These are phyloP conservation scores for Parascotia fuliginaria DNA, from an alignment of 2,888 invertebrate species.

Conservation along the genomic window DNA sequence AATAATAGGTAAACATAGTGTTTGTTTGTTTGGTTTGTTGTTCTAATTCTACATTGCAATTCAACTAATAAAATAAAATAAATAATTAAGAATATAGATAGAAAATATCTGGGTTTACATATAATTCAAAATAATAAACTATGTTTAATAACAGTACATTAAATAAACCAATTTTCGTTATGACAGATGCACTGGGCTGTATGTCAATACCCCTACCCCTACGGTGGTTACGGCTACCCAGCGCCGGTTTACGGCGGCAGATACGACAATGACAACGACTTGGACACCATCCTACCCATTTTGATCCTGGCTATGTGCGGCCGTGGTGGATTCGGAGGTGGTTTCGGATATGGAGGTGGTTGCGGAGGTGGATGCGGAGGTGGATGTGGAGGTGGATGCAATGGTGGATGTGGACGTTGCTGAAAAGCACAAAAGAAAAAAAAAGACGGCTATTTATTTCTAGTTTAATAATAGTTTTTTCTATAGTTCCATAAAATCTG, in stretches of 20 bases:
- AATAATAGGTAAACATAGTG: too few relatives aligned
- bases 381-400: constrained; percentile 14
- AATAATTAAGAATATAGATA: too few relatives aligned
- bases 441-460: background rate
- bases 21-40: too few relatives aligned
- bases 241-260: constrained; percentile 15
- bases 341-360: constrained; percentile 25
- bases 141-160: background rate
- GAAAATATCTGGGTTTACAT: too few relatives aligned
- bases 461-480: background rate
- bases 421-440: background rate
- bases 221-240: constrained; percentile 30
- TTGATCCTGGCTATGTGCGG: constrained; percentile 48
- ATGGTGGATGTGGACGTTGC: constrained; percentile 5
- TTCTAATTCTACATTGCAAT: too few relatives aligned
- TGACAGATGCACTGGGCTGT: constrained; percentile 55
- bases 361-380: constrained; percentile 27
- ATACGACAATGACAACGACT: constrained; percentile 39
- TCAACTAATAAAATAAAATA: too few relatives aligned
- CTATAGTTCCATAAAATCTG: too few relatives aligned
- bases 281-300: constrained; percentile 56
- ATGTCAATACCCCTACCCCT: constrained; percentile 44
- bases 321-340: constrained; percentile 30
- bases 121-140: too few relatives aligned
- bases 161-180: constrained; percentile 3